A percentile compares a stretch with the other conserved stretches of the same genome.
phyloP scores from a whole-genome alignment of 2,888 invertebrate genomes.

The Tenodera sinensis region DNA sequence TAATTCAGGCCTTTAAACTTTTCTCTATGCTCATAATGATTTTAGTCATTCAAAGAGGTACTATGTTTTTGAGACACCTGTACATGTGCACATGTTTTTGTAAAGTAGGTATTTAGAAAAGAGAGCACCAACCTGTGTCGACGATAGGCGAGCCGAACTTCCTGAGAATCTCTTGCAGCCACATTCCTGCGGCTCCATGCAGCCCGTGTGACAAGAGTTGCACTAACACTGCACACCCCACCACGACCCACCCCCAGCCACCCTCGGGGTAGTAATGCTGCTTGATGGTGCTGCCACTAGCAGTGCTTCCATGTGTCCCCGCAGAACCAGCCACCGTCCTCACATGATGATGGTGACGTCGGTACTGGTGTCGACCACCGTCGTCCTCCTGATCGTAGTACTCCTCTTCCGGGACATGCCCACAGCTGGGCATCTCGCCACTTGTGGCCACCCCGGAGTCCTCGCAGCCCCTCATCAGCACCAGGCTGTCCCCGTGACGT shows the following conservation, averaged over 20 bases:
- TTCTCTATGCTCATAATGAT: too few species aligned
- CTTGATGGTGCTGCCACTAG: conserved; percentile 56
- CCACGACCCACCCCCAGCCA: conserved; percentile 70
- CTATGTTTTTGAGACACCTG: too few species aligned
- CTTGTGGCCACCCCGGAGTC: conserved; percentile 44
- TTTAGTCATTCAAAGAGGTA: too few species aligned
- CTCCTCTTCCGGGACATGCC: conserved; percentile 45
- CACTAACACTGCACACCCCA: conserved; percentile 66
- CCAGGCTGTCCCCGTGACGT: conserved; percentile 27
- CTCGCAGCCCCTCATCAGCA: conserved; percentile 35
- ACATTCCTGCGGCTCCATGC: conserved; percentile 44
- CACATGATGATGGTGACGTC: conserved; percentile 8
- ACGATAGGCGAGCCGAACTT: conserved; percentile 15
- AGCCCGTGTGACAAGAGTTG: conserved; percentile 73
- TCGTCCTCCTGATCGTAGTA: background rate
- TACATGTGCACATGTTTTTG: too few species aligned
- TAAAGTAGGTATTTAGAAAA: too few species aligned
- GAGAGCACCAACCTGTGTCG: background rate
- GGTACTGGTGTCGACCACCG: conserved; percentile 28
- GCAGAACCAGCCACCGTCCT: conserved; percentile 43
- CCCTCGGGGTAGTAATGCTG: conserved; percentile 37
- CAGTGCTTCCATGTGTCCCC: conserved; percentile 48
- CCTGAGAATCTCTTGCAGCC: conserved; percentile 20
- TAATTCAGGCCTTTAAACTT: too few species aligned
- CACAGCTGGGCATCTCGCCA: conserved; percentile 28